Percentiles rank a stretch among this genome's conserved stretches.
These are phyloP conservation scores for Diploscapter pachys DNA, from an alignment of 1,140 invertebrate genomes.

Conservation along the genomic window DNA sequence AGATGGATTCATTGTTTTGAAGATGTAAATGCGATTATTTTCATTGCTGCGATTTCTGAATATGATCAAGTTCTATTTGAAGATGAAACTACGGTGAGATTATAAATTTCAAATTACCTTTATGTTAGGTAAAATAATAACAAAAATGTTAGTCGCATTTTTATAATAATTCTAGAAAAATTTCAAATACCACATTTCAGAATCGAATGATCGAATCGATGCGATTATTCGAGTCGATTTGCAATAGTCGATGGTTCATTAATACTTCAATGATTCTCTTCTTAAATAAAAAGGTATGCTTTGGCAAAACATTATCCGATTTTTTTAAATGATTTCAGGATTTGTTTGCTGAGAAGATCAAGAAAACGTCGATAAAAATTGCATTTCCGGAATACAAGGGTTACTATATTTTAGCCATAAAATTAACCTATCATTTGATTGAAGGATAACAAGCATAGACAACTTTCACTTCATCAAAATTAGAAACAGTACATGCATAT, in stretches of 20 bases:
- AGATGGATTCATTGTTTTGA: constrained; percentile 64
- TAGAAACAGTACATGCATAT: no score
- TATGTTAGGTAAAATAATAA: constrained; percentile 20
- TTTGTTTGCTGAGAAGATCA: constrained; percentile 65
- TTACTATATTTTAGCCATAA: constrained; percentile 12
- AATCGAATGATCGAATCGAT: constrained; percentile 63
- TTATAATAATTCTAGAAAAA: not conserved
- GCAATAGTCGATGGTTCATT: constrained; percentile 62
- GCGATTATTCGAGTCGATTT: constrained; percentile 61
- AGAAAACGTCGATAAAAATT: constrained; percentile 62
- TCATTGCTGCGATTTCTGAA: constrained; percentile 59
- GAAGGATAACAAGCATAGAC: no score
- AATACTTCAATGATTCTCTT: constrained; percentile 62
- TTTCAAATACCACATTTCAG: constrained; percentile 45
- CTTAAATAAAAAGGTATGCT: constrained; percentile 59
- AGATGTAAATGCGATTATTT: constrained; percentile 61
- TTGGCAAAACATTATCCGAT: no score
- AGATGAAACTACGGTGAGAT: constrained; percentile 55
- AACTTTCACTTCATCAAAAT: no score
- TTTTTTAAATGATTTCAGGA: constrained; percentile 42
- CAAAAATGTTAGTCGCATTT: constrained; percentile 26
- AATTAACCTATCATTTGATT: no score
- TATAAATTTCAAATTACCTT: constrained; percentile 7
- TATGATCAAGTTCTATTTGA: constrained; percentile 59
- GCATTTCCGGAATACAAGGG: constrained; percentile 69